Evolutionary conservation across 1,140 invertebrate genomes (phyloP).

Genomic region (Ceratoteleas bidentatus): DNA sequence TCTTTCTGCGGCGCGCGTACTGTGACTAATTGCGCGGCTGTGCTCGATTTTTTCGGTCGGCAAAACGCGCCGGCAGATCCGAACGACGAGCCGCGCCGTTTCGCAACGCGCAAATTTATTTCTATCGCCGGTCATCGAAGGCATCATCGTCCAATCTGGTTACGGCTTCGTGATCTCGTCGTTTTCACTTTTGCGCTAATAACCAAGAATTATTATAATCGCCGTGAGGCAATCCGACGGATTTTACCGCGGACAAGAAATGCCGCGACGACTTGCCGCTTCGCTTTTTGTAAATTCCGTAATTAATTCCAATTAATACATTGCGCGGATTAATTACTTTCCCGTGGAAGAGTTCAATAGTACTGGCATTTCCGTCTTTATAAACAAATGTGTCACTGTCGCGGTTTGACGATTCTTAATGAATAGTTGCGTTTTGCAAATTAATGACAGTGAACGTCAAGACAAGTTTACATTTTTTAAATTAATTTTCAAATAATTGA

Average conservation of each 20-base stretch:
- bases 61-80: constrained; percentile 14
- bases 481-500: no score
- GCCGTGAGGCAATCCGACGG: constrained; percentile 37
- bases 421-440: background rate
- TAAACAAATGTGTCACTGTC: constrained; percentile 13
- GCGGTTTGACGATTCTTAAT: background rate
- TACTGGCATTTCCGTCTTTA: background rate
- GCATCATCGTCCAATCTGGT: constrained; percentile 68
- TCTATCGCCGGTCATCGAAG: constrained; percentile 39
- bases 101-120: constrained; percentile 29
- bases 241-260: constrained; percentile 31
- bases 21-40: constrained; percentile 45
- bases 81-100: constrained; percentile 24
- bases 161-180: constrained; percentile 64
- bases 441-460: background rate
- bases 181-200: constrained; percentile 74
- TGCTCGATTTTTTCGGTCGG: constrained; percentile 25
- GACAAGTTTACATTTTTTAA: background rate
- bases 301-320: constrained; percentile 39
- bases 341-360: background rate
- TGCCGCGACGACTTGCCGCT: constrained; percentile 5
- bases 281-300: constrained; percentile 6
- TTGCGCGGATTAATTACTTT: constrained; percentile 17
- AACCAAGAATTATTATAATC: constrained; percentile 70
- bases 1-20: constrained; percentile 20